Evolutionary conservation across 2,113 vertebrate species (phyloP).

Genomic region (Bubo scandiacus): DNA sequence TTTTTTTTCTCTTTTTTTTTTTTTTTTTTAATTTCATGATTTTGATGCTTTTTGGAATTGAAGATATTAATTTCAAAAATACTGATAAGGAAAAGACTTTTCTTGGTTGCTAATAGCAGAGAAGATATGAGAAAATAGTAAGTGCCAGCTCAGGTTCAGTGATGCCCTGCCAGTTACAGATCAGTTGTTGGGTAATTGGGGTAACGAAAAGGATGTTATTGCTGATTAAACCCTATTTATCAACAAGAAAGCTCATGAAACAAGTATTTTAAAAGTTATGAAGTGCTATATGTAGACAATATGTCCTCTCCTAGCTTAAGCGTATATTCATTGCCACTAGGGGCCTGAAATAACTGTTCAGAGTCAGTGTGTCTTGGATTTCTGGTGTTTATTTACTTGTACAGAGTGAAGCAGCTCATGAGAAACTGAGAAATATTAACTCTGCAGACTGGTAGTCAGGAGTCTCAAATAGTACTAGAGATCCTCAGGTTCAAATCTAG

Average conservation of each 20-base stretch:
- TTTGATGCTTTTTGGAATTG: not conserved
- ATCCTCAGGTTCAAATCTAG: not conserved
- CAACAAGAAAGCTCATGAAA: not conserved
- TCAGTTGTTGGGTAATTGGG: not conserved
- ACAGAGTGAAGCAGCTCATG: not conserved
- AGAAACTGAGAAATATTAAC: not conserved
- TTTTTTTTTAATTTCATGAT: not conserved
- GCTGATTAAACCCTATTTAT: not conserved
- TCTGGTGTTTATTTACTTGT: not conserved
- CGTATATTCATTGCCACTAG: not conserved
- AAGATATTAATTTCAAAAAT: not conserved
- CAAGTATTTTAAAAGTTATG: not conserved
- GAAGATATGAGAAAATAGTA: not conserved
- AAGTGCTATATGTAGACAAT: not conserved
- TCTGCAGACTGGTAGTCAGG: not conserved
- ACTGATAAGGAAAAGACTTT: not conserved
- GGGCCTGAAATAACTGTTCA: not conserved
- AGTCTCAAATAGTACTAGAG: not conserved
- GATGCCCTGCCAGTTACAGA: not conserved
- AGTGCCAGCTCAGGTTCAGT: not conserved
- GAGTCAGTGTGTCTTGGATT: not conserved
- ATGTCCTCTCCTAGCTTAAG: not conserved
- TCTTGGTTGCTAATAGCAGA: not conserved
- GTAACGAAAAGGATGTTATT: not conserved
- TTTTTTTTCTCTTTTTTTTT: not conserved